Evolutionary conservation across 2,888 invertebrate genomes (phyloP).

Genomic region (Lathronympha strigana): DNA sequence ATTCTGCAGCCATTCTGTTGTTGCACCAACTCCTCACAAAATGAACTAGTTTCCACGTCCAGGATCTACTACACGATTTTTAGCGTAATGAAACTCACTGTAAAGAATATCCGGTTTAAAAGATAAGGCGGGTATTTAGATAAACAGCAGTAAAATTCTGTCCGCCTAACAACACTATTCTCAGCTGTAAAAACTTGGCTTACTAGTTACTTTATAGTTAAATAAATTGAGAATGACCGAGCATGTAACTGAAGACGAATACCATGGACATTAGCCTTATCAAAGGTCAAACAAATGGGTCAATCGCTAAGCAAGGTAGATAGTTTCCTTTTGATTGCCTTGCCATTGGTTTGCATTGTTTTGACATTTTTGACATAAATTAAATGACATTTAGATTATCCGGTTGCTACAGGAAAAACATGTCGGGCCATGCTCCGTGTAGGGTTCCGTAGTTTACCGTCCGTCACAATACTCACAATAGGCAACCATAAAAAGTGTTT

Average conservation of each 20-base stretch:
- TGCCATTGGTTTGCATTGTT: conserved; percentile 8
- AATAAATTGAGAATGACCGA: conserved; percentile 30
- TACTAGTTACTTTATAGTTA: neutral
- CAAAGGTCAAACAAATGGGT: conserved; percentile 41
- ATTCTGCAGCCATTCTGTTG: conserved; percentile 65
- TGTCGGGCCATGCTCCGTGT: too few species aligned
- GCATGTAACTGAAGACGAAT: conserved; percentile 27
- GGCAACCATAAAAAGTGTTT: too few species aligned
- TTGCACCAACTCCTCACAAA: conserved; percentile 29
- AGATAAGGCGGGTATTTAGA: conserved; percentile 40
- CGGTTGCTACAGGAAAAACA: conserved; percentile 1
- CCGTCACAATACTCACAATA: too few species aligned
- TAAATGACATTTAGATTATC: neutral
- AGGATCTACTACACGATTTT: neutral
- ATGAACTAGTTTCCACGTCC: neutral
- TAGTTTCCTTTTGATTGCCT: conserved; percentile 12
- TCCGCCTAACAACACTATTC: neutral
- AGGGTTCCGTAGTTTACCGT: too few species aligned
- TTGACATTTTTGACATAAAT: neutral
- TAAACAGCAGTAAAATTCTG: conserved; percentile 15
- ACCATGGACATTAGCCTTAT: conserved; percentile 33
- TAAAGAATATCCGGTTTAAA: conserved; percentile 37
- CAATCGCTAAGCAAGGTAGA: conserved; percentile 27
- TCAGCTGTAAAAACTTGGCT: neutral
- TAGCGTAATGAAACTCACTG: conserved; percentile 10